Evolutionary conservation across 1,140 invertebrate genomes (phyloP).

Genomic region (Tetranychus cinnabarinus): DNA sequence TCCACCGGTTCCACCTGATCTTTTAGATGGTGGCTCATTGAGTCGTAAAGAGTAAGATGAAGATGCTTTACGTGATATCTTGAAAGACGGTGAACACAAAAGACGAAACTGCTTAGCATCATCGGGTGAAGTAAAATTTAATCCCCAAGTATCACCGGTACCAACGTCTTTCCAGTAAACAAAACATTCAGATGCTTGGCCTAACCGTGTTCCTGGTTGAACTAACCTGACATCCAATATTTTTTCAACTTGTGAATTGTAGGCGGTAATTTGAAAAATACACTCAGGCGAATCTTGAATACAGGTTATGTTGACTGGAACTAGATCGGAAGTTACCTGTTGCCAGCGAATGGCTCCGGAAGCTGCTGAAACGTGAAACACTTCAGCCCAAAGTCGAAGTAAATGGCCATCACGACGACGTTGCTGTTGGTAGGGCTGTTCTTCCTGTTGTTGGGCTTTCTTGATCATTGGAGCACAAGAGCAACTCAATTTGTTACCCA

Average conservation of each 20-base stretch:
- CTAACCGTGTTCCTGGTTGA: constrained; percentile 84
- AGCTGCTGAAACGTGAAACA: constrained; percentile 74
- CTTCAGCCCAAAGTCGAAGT: constrained; percentile 69
- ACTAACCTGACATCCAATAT: constrained; percentile 85
- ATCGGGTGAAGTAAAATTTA: constrained; percentile 87
- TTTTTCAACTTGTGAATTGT: constrained; percentile 94
- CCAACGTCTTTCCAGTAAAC: constrained; percentile 77
- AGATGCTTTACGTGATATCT: constrained; percentile 85
- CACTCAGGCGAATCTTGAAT: constrained; percentile 85
- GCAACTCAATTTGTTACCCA: constrained; percentile 86
- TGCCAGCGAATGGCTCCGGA: constrained; percentile 74
- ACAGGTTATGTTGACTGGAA: constrained; percentile 89
- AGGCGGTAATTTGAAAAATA: constrained; percentile 90
- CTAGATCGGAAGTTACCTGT: constrained; percentile 87
- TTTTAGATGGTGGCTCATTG: not conserved
- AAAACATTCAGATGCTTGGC: constrained; percentile 91
- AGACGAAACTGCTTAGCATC: constrained; percentile 91
- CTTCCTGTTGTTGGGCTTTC: constrained; percentile 25
- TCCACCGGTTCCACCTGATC: not conserved
- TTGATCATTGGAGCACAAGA: constrained; percentile 74
- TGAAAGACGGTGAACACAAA: constrained; percentile 87
- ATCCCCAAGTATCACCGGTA: constrained; percentile 89
- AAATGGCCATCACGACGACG: constrained; percentile 5
- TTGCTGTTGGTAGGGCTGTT: not conserved
- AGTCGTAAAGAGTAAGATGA: constrained; percentile 61